Evolutionary conservation across 2,113 vertebrate species (phyloP).

Genomic region (Eulemur rufifrons): DNA sequence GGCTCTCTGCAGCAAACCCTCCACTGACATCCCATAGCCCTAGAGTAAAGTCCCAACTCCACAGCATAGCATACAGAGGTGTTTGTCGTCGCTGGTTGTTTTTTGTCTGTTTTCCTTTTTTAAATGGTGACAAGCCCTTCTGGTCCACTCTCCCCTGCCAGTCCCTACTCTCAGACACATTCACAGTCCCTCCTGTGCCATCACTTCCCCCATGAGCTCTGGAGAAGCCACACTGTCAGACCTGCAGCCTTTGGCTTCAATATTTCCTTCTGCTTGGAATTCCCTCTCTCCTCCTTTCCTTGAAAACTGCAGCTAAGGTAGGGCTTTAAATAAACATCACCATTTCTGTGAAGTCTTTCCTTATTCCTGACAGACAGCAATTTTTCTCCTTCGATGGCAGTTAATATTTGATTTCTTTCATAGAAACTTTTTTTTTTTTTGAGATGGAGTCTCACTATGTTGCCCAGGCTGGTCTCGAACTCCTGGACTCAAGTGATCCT

Average conservation of each 20-base stretch:
- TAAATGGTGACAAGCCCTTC: background rate
- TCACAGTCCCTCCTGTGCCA: background rate
- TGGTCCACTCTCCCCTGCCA: background rate
- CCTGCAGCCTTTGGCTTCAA: background rate
- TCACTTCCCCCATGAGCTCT: accelerated
- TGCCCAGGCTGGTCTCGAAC: too few relatives aligned
- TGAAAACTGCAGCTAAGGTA: background rate
- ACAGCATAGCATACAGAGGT: background rate
- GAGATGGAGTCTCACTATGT: too few relatives aligned
- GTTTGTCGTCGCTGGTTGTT: background rate
- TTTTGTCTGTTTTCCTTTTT: background rate
- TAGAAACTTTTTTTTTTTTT: background rate
- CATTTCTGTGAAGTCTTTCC: background rate
- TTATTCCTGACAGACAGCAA: background rate
- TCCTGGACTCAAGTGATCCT: too few relatives aligned
- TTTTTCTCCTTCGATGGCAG: background rate
- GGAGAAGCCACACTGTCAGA: background rate
- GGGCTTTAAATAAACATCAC: background rate
- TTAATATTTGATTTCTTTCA: background rate
- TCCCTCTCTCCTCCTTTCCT: background rate
- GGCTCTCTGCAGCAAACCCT: background rate
- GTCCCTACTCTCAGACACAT: background rate
- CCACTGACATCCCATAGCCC: background rate
- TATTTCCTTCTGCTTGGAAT: background rate
- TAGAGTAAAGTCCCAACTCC: background rate